Percentiles rank a stretch among this genome's conserved stretches.
phyloP scores from a whole-genome alignment of 1,140 invertebrate species.

The Drosophila ercepeae region DNA sequence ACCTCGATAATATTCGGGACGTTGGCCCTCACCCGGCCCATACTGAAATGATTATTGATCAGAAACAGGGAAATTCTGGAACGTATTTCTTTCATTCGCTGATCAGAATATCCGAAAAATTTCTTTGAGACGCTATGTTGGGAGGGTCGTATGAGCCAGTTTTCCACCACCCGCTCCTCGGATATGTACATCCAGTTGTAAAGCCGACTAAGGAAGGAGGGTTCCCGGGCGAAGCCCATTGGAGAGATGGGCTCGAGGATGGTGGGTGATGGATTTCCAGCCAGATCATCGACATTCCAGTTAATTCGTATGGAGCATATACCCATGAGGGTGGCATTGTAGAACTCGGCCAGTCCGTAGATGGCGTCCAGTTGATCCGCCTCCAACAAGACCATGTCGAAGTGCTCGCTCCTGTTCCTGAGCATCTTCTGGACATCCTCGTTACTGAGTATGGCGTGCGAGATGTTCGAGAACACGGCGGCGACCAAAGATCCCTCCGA shows the following conservation, averaged over 20 bases:
- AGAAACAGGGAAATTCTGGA: conserved; percentile 52
- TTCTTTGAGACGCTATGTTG: conserved; percentile 68
- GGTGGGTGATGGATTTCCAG: conserved; percentile 57
- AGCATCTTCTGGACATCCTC: conserved; percentile 39
- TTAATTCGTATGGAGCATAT: conserved; percentile 25
- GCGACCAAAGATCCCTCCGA: background rate
- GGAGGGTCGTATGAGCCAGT: conserved; percentile 26
- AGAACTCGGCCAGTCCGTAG: conserved; percentile 49
- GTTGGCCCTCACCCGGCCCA: conserved; percentile 58
- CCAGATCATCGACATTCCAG: conserved; percentile 33
- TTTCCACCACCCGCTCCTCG: conserved; percentile 43
- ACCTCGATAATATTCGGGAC: conserved; percentile 78
- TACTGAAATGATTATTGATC: conserved; percentile 61
- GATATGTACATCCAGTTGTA: conserved; percentile 70
- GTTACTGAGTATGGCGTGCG: conserved; percentile 22
- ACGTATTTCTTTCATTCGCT: conserved; percentile 36
- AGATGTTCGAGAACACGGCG: conserved; percentile 10
- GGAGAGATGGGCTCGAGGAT: conserved; percentile 71
- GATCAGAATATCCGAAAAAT: conserved; percentile 47
- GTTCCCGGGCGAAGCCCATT: conserved; percentile 49
- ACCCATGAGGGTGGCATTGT: conserved; percentile 49
- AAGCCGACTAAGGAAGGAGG: conserved; percentile 77
- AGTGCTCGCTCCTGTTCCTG: conserved; percentile 22
- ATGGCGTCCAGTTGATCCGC: conserved; percentile 33
- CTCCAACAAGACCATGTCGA: conserved; percentile 59